Conservation (phyloP, 2,888 invertebrate genomes). For the Lingula anatina region DNA sequence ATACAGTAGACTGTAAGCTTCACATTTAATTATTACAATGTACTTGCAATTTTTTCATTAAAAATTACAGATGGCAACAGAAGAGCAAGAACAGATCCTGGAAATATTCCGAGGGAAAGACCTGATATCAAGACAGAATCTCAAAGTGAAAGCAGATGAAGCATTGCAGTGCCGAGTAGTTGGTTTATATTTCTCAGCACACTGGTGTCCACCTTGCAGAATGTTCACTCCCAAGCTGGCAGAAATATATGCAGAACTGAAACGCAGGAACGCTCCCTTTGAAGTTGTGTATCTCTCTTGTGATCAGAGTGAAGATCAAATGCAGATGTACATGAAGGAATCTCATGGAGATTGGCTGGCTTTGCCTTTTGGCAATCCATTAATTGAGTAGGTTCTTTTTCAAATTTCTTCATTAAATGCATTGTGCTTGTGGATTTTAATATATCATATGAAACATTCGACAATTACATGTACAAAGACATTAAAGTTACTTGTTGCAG, state of each 20-base stretch:
- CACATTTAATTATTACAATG: too few species aligned
- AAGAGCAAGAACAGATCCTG: too few species aligned
- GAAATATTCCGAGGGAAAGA: too few species aligned
- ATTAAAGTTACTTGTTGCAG: too few species aligned
- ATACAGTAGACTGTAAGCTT: too few species aligned
- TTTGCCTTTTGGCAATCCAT: not conserved
- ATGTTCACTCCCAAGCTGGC: not conserved
- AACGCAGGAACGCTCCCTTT: not conserved
- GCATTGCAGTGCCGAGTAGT: not conserved
- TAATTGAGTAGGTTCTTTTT: not conserved
- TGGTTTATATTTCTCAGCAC: not conserved
- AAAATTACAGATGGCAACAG: too few species aligned
- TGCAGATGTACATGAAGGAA: not conserved
- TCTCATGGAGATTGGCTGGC: not conserved
- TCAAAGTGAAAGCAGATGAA: not conserved
- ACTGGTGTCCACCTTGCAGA: not conserved
- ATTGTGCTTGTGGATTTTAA: too few species aligned
- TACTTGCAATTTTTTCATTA: too few species aligned
- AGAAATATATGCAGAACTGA: not conserved
- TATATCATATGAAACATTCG: too few species aligned
- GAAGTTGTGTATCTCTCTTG: not conserved
- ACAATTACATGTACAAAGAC: too few species aligned
- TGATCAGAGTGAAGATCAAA: not conserved
- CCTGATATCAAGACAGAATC: too few species aligned
- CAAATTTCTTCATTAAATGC: too few species aligned